phyloP scores from a whole-genome alignment of 2,797 vertebrate species.

The Sebastiscus albofasciatus region DNA sequence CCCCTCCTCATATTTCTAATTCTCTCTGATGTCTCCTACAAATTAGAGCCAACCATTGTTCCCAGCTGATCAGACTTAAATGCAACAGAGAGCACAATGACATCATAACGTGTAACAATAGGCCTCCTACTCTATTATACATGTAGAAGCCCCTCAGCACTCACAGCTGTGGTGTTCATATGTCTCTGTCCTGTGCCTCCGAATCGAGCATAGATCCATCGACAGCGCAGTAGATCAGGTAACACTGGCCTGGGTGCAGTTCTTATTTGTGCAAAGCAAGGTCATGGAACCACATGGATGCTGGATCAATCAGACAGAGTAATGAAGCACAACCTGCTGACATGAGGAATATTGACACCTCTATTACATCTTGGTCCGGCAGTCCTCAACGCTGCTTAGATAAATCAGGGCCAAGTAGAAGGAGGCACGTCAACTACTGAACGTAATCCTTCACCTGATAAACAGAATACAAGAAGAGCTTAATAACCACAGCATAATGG shows the following conservation, averaged over 20 bases:
- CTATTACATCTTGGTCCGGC: conserved; percentile 62
- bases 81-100: background rate
- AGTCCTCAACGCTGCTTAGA: conserved; percentile 48
- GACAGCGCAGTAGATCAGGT: conserved; percentile 59
- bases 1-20: background rate
- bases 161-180: conserved; percentile 17
- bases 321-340: conserved; percentile 77
- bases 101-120: conserved; percentile 26
- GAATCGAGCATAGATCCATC: conserved; percentile 56
- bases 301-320: conserved; percentile 77
- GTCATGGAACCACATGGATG: conserved; percentile 65
- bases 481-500: background rate
- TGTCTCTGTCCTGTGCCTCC: conserved; percentile 43
- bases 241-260: conserved; percentile 47
- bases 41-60: background rate
- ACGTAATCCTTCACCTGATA: conserved; percentile 37
- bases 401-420: conserved; percentile 54
- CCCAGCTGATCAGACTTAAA: background rate
- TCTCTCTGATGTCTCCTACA: background rate
- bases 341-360: conserved; percentile 72
- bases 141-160: conserved; percentile 5
- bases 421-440: conserved; percentile 48
- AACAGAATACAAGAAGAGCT: conserved; percentile 15
- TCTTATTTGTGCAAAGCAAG: conserved; percentile 75
- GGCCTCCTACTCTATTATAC: background rate